Evolutionary conservation across 2,797 vertebrate genomes (phyloP).

Genomic region (Mareca penelope): DNA sequence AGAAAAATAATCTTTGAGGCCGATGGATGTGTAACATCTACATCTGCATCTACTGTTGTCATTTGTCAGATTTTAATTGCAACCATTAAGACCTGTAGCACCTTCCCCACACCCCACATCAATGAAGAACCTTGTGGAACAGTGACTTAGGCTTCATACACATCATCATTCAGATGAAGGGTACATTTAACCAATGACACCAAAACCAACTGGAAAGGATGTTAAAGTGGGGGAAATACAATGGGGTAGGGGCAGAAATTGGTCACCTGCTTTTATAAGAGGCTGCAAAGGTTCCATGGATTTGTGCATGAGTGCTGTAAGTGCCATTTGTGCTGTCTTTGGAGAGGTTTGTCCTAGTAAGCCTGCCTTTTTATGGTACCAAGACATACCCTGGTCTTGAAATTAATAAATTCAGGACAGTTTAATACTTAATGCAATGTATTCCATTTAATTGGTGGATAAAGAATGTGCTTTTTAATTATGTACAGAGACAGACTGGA

Average conservation of each 20-base stretch:
- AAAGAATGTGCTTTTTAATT: slow-evolving; percentile 18
- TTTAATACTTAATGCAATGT: slow-evolving; percentile 15
- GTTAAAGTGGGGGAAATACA: not conserved
- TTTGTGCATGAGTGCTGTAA: not conserved
- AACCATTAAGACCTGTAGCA: not conserved
- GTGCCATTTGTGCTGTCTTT: not conserved
- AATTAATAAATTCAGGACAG: slow-evolving; percentile 27
- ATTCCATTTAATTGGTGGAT: slow-evolving; percentile 35
- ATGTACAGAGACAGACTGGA: not conserved
- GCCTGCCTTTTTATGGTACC: not conserved
- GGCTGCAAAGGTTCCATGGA: not conserved
- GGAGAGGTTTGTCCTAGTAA: not conserved
- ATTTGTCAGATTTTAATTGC: not conserved
- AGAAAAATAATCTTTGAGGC: not conserved
- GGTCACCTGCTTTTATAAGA: not conserved
- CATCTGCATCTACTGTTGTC: not conserved
- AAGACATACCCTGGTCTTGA: not conserved
- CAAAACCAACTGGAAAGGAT: not conserved
- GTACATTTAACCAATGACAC: not conserved
- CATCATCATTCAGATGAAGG: not conserved
- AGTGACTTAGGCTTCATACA: not conserved
- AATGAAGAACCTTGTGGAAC: not conserved
- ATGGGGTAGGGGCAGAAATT: not conserved
- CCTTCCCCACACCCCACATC: accelerated
- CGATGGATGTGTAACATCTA: not conserved